Evolutionary conservation across 2,113 vertebrate genomes (phyloP).

Genomic region (Paraplagusia blochii): DNA sequence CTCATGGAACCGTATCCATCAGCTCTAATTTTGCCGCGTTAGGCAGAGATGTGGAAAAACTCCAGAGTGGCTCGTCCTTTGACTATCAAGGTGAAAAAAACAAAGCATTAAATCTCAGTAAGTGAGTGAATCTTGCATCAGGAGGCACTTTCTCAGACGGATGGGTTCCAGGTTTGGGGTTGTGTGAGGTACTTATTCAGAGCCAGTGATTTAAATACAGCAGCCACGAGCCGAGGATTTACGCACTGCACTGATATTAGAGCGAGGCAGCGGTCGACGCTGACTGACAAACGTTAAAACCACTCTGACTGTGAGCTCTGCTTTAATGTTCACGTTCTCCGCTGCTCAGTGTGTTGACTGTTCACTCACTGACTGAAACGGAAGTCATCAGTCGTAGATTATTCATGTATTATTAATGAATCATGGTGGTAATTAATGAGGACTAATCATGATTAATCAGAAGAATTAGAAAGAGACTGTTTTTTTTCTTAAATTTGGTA

Average conservation of each 20-base stretch:
- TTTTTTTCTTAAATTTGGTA: no score
- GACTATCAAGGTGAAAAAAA: not conserved
- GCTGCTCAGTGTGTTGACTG: no score
- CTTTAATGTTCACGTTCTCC: no score
- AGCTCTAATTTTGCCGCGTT: constrained; percentile 17
- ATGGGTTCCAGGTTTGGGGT: not conserved
- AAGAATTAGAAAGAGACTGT: no score
- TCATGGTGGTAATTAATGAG: no score
- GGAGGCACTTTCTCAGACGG: not conserved
- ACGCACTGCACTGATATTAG: no score
- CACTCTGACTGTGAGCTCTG: no score
- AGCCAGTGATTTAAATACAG: not conserved
- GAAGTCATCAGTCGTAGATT: no score
- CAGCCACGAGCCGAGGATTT: not conserved
- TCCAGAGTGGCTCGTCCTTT: not conserved
- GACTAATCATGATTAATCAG: no score
- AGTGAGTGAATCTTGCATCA: not conserved
- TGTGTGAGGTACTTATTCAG: not conserved
- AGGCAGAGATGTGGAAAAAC: constrained; percentile 7
- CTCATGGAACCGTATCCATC: constrained; percentile 32
- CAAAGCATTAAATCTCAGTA: not conserved
- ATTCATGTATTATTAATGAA: constrained; percentile 24
- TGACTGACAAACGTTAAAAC: no score
- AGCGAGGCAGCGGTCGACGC: no score
- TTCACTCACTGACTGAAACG: no score